Percentiles rank a stretch among this genome's conserved stretches.
Evolutionary conservation across 2,113 vertebrate genomes (phyloP).

Genomic region (Scatophagus argus): DNA sequence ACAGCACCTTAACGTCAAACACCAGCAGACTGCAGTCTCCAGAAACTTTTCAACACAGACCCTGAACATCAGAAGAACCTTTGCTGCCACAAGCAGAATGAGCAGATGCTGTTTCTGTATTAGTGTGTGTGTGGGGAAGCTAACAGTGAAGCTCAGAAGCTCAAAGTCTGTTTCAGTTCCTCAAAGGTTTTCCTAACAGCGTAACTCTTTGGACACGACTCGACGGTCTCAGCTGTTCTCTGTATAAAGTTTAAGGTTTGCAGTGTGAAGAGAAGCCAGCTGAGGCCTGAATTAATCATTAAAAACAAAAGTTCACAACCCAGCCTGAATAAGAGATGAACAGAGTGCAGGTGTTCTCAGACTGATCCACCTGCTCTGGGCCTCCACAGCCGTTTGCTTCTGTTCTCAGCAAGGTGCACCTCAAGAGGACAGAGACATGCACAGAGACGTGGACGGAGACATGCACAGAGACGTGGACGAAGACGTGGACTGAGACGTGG

Average conservation of each 20-base stretch:
- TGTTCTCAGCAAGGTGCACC: too few species aligned
- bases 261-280: not conserved
- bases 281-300: constrained; percentile 21
- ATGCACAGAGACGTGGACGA: too few species aligned
- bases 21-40: not conserved
- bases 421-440: too few species aligned
- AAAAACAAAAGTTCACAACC: not conserved
- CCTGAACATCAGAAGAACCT: too few species aligned
- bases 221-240: not conserved
- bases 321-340: not conserved
- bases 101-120: not conserved
- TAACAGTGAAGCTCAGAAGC: not conserved
- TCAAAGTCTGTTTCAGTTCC: not conserved
- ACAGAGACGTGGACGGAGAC: too few species aligned
- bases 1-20: not conserved
- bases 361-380: too few species aligned
- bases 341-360: not conserved
- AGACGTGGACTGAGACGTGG: too few species aligned
- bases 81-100: not conserved
- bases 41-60: too few species aligned
- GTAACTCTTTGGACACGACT: not conserved
- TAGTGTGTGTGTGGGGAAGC: too few species aligned
- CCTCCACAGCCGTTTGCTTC: too few species aligned
- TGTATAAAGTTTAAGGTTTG: constrained; percentile 4
- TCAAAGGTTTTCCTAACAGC: not conserved